Base-by-base conservation (phyloP, 1,140 invertebrate species). In the Drosophila watanabei region DNA sequence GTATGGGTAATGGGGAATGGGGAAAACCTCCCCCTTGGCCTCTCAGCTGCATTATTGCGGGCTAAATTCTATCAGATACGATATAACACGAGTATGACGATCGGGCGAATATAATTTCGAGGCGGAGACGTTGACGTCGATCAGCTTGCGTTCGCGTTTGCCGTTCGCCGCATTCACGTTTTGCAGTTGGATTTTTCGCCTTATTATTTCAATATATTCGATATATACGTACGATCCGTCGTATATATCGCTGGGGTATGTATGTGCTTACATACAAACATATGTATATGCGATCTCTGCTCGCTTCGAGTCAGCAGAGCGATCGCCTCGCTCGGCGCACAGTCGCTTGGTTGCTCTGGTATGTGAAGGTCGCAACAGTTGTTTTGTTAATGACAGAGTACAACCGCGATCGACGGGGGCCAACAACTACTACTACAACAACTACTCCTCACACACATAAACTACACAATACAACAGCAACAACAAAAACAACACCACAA, bases 351-450 rank as follows among this genome's bases (percentile, higher is more conserved):
- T 56, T 89, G 85, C 83, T 89, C 91, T 92, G 91, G 91, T 92
- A 92, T 92, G 91, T 82, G 91, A 92, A 92, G 91, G 91, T 92
- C 91, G 91, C 91, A 92, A 87, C 91, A 92, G 91, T 92, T 92
- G 91, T 92, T 92, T 92, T 92, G 84, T 92, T 92, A 92, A 92
- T 92, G 91, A 92, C 91, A 92, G 91, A 85, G 75, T 85, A 89
- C 82, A 81, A 80, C 75, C 58, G 70, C 77, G 71, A 83, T 68
- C 30, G 49, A 61, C 54, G 54, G 57, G 54, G 76, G 64, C 63
- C 57, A 78, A 60, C 49, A 76, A 58, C 71, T 58, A 75, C 71
- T 48, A 46, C 68, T 48, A 45, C 64, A 35, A 56, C 66, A 37
- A 73, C 72, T 37, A 41, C 72, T 45, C 28, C 68, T 71, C 65